phyloP scores from a whole-genome alignment of 2,113 vertebrate genomes.

The Oncorhynchus clarkii region DNA sequence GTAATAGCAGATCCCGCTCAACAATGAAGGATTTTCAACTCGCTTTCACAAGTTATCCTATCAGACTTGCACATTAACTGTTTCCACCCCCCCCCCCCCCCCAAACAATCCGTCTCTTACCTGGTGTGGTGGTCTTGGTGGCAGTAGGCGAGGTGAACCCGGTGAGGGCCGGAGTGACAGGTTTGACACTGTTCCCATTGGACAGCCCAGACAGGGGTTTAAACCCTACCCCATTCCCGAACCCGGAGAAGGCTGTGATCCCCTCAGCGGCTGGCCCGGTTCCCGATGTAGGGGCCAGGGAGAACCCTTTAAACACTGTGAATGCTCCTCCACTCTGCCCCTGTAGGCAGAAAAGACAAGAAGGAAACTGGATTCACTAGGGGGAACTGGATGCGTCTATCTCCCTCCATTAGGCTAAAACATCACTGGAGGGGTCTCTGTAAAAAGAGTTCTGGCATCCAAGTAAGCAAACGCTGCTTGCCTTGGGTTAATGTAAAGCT shows the following conservation, averaged over 20 bases:
- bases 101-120: conserved; percentile 64
- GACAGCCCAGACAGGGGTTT: too few species aligned
- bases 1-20: not conserved
- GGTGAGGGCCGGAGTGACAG: not conserved
- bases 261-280: conserved; percentile 48
- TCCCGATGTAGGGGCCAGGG: conserved; percentile 63
- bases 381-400: too few species aligned
- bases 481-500: too few species aligned
- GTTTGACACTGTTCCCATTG: too few species aligned
- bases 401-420: too few species aligned
- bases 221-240: too few species aligned
- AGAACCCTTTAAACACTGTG: conserved; percentile 89
- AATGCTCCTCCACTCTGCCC: conserved; percentile 82
- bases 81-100: too few species aligned
- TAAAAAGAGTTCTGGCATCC: too few species aligned
- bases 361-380: not conserved
- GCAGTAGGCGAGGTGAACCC: conserved; percentile 55
- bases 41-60: not conserved
- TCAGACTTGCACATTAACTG: too few species aligned
- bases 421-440: too few species aligned
- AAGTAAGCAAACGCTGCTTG: too few species aligned
- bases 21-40: conserved; percentile 29
- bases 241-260: too few species aligned
- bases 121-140: conserved; percentile 58
- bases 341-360: conserved; percentile 56